Conservation (phyloP, 1,140 invertebrate genomes). For the Geopemphigus sp. region DNA sequence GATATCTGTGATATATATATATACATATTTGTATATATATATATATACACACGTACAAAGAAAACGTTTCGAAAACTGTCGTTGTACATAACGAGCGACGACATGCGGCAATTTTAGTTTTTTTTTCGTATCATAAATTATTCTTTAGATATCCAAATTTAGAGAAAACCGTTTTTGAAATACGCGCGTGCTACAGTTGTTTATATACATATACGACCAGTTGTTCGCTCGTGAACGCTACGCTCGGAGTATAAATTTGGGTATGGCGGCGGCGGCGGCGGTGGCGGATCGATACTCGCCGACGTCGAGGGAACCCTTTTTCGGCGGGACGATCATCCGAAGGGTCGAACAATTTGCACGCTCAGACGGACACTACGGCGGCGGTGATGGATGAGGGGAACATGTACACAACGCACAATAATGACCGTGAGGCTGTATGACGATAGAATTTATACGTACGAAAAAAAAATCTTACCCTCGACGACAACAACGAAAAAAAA, state of each 20-base stretch:
- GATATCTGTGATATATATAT: no score
- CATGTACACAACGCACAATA: constrained; percentile 27
- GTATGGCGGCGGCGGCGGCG: no score
- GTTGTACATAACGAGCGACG: no score
- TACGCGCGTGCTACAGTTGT: not conserved
- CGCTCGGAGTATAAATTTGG: not conserved
- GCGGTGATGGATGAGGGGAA: not conserved
- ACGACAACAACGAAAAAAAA: not conserved
- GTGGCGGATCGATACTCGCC: constrained; percentile 11
- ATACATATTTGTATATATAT: no score
- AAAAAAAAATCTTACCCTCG: constrained; percentile 21
- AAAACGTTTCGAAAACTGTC: no score
- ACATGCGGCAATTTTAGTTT: not conserved
- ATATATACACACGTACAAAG: no score
- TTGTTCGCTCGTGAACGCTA: not conserved
- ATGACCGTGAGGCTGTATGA: not conserved
- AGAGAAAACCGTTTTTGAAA: not conserved
- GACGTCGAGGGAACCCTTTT: constrained; percentile 12
- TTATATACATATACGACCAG: constrained; percentile 14
- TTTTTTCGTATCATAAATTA: not conserved
- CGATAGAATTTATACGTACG: constrained; percentile 15
- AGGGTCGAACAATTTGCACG: constrained; percentile 39
- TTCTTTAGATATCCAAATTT: not conserved
- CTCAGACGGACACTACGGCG: constrained; percentile 9
- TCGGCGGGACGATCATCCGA: constrained; percentile 17